Evolutionary conservation across 2,797 vertebrate genomes (phyloP).

Genomic region (Halcyon leucocephala): DNA sequence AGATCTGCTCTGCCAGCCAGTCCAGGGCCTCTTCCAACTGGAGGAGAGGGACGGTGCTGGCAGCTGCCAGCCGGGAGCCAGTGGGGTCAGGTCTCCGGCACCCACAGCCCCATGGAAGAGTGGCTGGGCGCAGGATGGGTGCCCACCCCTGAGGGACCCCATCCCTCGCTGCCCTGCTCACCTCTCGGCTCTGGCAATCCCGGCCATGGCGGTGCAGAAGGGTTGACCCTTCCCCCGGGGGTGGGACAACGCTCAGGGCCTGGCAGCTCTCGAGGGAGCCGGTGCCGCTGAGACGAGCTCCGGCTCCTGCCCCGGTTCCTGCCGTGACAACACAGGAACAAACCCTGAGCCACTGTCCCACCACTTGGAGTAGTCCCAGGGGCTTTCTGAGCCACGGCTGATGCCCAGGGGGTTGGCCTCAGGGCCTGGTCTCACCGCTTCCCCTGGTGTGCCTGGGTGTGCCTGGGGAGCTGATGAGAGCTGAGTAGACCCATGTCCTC

Average conservation of each 20-base stretch:
- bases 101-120: rapidly evolving
- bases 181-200: neutral
- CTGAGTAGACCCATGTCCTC: rapidly evolving
- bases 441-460: neutral
- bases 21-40: slow-evolving; percentile 35
- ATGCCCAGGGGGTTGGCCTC: neutral
- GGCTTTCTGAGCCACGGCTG: neutral
- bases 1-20: slow-evolving; percentile 51
- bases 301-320: slow-evolving; percentile 8
- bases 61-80: neutral
- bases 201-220: slow-evolving; percentile 11
- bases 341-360: rapidly evolving
- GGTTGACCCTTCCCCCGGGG: neutral
- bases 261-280: neutral
- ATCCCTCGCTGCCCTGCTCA: neutral
- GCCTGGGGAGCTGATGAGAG: neutral
- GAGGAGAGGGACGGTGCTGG: neutral
- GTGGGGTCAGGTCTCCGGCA: neutral
- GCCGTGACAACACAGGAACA: neutral
- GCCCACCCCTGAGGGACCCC: neutral
- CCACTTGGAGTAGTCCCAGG: rapidly evolving
- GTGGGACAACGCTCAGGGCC: neutral
- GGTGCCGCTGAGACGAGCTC: neutral
- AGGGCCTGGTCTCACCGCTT: neutral
- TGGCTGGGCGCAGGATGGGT: neutral